Percentiles rank a stretch among this genome's conserved stretches.
Conservation (phyloP, 2,888 invertebrate species). For the Oxycera nigricornis region DNA sequence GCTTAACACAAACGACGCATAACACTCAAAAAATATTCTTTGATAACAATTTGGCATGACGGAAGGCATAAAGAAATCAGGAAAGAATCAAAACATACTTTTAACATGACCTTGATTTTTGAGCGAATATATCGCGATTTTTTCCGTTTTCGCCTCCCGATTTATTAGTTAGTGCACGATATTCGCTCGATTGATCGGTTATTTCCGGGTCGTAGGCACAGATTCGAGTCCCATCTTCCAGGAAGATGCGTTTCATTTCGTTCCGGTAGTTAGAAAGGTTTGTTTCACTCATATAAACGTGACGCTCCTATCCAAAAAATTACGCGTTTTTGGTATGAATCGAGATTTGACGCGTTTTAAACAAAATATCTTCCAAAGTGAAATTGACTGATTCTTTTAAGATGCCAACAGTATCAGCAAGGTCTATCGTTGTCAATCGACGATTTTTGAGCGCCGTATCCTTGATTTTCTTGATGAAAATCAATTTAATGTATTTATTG, state of each 20-base stretch:
- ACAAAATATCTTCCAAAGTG: not conserved
- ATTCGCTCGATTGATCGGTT: too few species aligned
- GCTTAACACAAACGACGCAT: too few species aligned
- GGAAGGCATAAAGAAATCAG: not conserved
- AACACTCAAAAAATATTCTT: not conserved
- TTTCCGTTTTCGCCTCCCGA: not conserved
- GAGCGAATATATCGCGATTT: not conserved
- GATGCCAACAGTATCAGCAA: not conserved
- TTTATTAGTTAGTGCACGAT: not conserved
- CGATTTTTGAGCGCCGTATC: not conserved
- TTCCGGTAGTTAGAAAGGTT: not conserved
- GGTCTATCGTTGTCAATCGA: not conserved
- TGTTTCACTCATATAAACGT: not conserved
- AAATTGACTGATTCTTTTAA: not conserved
- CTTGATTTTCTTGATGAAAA: too few species aligned
- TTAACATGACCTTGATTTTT: too few species aligned
- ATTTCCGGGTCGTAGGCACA: not conserved
- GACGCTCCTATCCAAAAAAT: not conserved
- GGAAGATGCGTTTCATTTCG: not conserved
- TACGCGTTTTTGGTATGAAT: too few species aligned
- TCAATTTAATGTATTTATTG: too few species aligned
- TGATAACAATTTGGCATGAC: not conserved
- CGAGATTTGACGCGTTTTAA: not conserved
- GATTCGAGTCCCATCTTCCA: not conserved
- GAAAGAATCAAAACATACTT: not conserved